These are phyloP conservation scores for Ornithoptera priamus DNA, from an alignment of 2,888 invertebrate genomes.

Conservation along the genomic window DNA sequence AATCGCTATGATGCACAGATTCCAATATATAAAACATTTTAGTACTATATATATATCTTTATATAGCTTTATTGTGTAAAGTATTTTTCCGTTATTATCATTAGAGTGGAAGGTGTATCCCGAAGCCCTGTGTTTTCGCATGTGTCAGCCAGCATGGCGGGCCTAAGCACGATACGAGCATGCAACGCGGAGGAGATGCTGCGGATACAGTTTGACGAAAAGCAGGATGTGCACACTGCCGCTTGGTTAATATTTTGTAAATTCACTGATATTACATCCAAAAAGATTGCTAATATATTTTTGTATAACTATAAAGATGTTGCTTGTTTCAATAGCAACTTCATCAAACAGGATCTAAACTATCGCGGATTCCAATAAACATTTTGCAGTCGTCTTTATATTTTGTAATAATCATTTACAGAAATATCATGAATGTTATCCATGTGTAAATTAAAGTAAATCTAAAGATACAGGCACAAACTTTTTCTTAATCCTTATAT, in stretches of 20 bases:
- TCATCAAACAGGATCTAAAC: too few species aligned
- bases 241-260: conserved; percentile 66
- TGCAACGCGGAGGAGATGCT: conserved; percentile 84
- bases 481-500: not conserved
- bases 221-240: conserved; percentile 83
- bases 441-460: not conserved
- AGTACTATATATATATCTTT: too few species aligned
- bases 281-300: not conserved
- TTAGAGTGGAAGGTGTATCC: conserved; percentile 77
- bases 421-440: too few species aligned
- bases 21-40: too few species aligned
- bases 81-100: not conserved
- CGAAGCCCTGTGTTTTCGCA: conserved; percentile 92
- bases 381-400: too few species aligned
- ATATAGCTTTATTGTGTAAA: not conserved
- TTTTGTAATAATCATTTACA: too few species aligned
- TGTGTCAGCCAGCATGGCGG: conserved; percentile 88
- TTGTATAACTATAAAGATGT: not conserved
- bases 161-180: conserved; percentile 88
- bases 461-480: not conserved
- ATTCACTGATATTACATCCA: not conserved
- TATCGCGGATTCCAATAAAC: too few species aligned
- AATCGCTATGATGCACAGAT: too few species aligned
- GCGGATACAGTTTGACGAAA: conserved; percentile 82
- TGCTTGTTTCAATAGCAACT: not conserved